Base-by-base conservation (phyloP, 2,888 invertebrate species). In the Hypena proboscidalis region DNA sequence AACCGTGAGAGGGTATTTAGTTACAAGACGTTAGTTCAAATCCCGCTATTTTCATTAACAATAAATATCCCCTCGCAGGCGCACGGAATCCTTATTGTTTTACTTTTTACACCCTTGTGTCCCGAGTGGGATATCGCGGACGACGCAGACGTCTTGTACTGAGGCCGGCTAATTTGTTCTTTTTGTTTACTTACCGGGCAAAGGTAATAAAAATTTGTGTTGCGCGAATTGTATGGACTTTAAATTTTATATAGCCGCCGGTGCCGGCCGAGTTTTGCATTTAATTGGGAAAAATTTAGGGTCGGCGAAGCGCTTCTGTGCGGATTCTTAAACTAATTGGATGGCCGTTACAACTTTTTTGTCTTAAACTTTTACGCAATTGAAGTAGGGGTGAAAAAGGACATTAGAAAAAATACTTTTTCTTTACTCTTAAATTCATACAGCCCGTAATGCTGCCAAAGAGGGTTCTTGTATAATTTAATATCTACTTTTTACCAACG, bases 11-110 rank as follows among this genome's bases (percentile, higher is more conserved):
- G 89, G 87, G 91, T 83, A 89, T 90, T 90, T 89, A 90, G 91
- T 89, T 89, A 89, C 90, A 91, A 91, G 91, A 91, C 90, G 90
- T 90, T 90, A 87, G 90, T 90, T 91, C 82, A 91, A 91, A 90
- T 90, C 90, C 90, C 77, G 83, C 88, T 85, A 85, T 90, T 91
- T 91, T 90, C 91, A 91, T 91, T 91, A 90, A 91, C 91, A 91
- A 91, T 91, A 91, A 91, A 91, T 91, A 91, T 91, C 87, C 86
- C 80, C 82, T 75, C 74, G 85, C 86, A 84, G 85, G 85, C 83
- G 85, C 85, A 81, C 82, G 74, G 87, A 87, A 86, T 90, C 87
- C 89, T 88, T 88, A 90, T 90, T 90, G 90, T 90, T 89, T 89
- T 88, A 90, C 90, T 90, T 90, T 90, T 90, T 90, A 90, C 90